Conservation (phyloP, 2,113 vertebrate genomes). For the Percopsis transmontana region DNA sequence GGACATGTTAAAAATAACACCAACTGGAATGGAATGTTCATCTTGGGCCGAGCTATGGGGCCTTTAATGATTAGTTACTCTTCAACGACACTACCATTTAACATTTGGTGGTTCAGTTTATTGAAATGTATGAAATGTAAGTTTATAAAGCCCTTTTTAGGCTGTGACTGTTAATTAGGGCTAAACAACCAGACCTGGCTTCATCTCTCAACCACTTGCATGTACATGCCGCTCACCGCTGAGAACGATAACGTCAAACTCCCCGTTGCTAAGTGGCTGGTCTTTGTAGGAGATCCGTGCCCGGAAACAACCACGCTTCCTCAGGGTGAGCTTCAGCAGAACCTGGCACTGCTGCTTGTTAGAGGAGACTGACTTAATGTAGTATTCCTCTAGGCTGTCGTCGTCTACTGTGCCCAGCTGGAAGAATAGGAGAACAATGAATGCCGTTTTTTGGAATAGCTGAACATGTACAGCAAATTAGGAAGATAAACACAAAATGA, state of each 20-base stretch:
- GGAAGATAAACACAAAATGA: constrained; percentile 1
- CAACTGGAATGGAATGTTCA: too few species aligned
- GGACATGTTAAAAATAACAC: too few species aligned
- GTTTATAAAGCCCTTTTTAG: too few species aligned
- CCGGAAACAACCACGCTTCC: constrained; percentile 89
- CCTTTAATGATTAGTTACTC: too few species aligned
- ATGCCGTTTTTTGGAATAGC: constrained; percentile 10
- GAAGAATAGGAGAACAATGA: constrained; percentile 21
- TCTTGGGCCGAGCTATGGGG: too few species aligned
- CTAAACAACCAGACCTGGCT: too few species aligned
- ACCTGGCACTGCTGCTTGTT: constrained; percentile 90
- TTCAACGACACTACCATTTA: too few species aligned
- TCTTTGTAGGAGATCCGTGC: constrained; percentile 91
- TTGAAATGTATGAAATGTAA: too few species aligned
- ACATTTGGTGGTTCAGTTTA: too few species aligned
- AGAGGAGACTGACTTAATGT: constrained; percentile 87
- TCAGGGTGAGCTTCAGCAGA: constrained; percentile 87
- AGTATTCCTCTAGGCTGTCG: constrained; percentile 82
- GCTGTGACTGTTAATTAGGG: too few species aligned
- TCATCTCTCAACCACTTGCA: constrained; percentile 7
- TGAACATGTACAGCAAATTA: background rate
- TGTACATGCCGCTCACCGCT: constrained; percentile 83
- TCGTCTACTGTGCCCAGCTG: constrained; percentile 92
- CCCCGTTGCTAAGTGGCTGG: constrained; percentile 95
- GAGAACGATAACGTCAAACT: constrained; percentile 98